Conservation (phyloP, 2,888 invertebrate genomes). For the Plagiodera versicolora region DNA sequence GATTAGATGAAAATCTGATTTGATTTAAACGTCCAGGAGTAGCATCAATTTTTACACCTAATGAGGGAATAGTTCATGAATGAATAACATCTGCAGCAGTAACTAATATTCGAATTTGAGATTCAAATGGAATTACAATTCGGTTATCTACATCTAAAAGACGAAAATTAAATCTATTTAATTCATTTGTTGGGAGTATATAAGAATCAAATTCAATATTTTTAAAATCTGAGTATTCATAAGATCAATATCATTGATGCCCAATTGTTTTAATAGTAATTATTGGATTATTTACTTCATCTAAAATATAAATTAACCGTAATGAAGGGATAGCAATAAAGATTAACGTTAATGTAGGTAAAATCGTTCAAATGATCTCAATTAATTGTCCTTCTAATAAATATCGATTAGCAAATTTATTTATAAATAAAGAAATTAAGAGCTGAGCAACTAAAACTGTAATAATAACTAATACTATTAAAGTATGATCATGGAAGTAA, state of each 20-base stretch:
- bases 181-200: conserved; percentile 58
- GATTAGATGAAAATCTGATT: conserved; percentile 63
- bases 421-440: conserved; percentile 60
- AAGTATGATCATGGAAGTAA: conserved; percentile 65
- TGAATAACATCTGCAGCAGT: conserved; percentile 68
- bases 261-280: conserved; percentile 66
- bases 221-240: conserved; percentile 66
- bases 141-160: conserved; percentile 68
- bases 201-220: conserved; percentile 64
- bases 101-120: conserved; percentile 66
- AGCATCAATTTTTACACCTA: conserved; percentile 68
- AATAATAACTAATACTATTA: conserved; percentile 66
- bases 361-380: conserved; percentile 67
- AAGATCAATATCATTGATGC: conserved; percentile 58
- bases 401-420: conserved; percentile 61
- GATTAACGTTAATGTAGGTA: conserved; percentile 64
- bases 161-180: conserved; percentile 57
- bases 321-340: conserved; percentile 66
- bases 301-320: conserved; percentile 63
- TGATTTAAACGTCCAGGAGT: conserved; percentile 68
- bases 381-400: conserved; percentile 63
- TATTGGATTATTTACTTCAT: conserved; percentile 63
- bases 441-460: conserved; percentile 62
- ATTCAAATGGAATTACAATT: conserved; percentile 61
- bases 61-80: conserved; percentile 64